These are phyloP conservation scores for Amblyraja radiata DNA, from an alignment of 2,797 vertebrate species.

Conservation along the genomic window DNA sequence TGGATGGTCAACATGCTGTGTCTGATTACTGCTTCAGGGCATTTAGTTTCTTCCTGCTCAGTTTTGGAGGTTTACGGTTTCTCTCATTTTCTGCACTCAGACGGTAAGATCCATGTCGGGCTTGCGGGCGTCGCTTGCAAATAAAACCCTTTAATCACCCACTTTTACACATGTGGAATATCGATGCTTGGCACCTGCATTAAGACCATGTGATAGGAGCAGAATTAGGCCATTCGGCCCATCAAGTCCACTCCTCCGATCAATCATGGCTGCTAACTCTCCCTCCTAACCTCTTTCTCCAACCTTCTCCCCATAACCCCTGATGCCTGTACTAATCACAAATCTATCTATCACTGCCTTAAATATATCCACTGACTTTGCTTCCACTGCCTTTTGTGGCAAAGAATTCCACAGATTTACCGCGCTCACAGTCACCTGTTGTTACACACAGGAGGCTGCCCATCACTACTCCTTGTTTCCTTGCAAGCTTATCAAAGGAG, in stretches of 20 bases:
- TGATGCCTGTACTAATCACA: too few species aligned
- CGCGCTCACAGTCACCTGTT: conserved; percentile 27
- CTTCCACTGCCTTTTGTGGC: too few species aligned
- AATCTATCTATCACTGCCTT: too few species aligned
- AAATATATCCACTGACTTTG: too few species aligned
- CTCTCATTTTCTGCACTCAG: not conserved
- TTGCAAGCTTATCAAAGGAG: not conserved
- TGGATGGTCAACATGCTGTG: not conserved
- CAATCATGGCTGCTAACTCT: too few species aligned
- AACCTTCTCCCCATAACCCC: too few species aligned
- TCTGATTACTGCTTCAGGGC: not conserved
- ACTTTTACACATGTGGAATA: conserved; percentile 14
- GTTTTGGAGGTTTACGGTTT: not conserved
- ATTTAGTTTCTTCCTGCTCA: not conserved
- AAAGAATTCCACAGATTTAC: too few species aligned
- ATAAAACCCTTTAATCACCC: not conserved
- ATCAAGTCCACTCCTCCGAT: too few species aligned
- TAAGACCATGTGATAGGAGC: not conserved
- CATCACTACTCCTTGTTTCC: not conserved
- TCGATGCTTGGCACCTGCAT: not conserved
- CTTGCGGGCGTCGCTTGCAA: not conserved
- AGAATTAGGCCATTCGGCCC: too few species aligned
- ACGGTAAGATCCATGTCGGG: not conserved
- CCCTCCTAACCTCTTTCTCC: too few species aligned
- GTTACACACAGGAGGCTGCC: conserved; percentile 17